Percentiles rank a stretch among this genome's conserved stretches.
Conservation (phyloP, 1,140 invertebrate genomes). For the Antheraea pernyi region DNA sequence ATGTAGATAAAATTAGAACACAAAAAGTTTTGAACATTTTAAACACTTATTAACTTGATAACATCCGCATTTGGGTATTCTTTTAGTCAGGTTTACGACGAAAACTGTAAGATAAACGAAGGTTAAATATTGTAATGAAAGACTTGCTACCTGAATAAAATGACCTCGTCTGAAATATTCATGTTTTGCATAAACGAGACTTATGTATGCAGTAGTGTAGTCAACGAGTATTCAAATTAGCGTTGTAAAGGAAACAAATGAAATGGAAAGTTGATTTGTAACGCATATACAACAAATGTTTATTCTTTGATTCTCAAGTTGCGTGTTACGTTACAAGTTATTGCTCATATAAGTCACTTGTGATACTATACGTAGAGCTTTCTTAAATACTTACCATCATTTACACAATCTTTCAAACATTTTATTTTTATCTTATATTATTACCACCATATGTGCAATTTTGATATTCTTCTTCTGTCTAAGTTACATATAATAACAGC, state of each 20-base stretch:
- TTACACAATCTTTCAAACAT: slow-evolving; percentile 4
- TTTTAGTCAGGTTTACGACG: neutral
- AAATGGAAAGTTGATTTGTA: neutral
- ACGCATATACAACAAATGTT: slow-evolving; percentile 4
- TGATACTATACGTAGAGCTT: neutral
- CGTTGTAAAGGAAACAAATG: neutral
- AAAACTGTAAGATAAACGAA: neutral
- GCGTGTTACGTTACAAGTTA: neutral
- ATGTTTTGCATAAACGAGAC: neutral
- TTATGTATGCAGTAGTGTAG: neutral
- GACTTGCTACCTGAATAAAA: neutral
- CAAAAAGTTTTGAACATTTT: neutral
- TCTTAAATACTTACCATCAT: neutral
- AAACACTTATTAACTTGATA: neutral
- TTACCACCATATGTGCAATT: too few species aligned
- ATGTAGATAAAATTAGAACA: neutral
- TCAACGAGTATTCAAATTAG: neutral
- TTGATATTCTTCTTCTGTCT: too few species aligned
- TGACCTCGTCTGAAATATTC: neutral
- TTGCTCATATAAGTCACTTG: neutral
- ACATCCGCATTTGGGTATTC: neutral
- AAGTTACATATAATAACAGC: too few species aligned
- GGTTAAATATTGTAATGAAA: slow-evolving; percentile 1
- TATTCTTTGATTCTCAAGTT: slow-evolving; percentile 1
- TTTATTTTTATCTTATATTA: too few species aligned